These are phyloP conservation scores for Pentalonia nigronervosa DNA, from an alignment of 1,140 invertebrate genomes.

Conservation along the genomic window DNA sequence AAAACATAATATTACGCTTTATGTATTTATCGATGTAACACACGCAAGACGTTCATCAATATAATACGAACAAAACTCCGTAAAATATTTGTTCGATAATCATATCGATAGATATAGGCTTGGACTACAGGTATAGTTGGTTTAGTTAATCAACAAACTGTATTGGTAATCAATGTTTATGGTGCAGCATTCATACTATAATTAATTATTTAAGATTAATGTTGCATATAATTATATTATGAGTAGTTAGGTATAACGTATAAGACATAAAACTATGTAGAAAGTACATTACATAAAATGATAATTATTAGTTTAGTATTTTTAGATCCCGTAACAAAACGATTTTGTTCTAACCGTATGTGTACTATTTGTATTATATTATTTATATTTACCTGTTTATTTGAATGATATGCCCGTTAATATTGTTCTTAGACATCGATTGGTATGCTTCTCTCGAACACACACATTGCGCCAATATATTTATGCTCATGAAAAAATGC, in stretches of 20 bases:
- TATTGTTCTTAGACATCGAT: slow-evolving; percentile 65
- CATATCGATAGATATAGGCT: too few relatives aligned
- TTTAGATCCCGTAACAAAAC: background rate
- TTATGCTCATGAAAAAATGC: slow-evolving; percentile 66
- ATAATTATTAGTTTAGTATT: too few relatives aligned
- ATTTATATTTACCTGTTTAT: slow-evolving; percentile 64
- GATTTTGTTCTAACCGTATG: background rate
- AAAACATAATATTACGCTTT: background rate
- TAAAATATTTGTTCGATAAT: background rate
- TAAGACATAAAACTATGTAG: too few relatives aligned
- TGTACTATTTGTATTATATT: background rate
- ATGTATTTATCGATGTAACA: background rate
- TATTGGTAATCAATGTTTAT: background rate
- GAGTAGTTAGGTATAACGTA: background rate
- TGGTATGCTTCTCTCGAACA: slow-evolving; percentile 68
- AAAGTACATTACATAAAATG: too few relatives aligned
- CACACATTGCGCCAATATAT: slow-evolving; percentile 68
- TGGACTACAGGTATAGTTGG: background rate
- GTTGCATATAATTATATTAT: background rate
- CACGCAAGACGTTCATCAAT: background rate
- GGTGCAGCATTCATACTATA: background rate
- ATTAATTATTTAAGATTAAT: background rate
- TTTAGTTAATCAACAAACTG: background rate
- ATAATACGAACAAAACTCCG: background rate
- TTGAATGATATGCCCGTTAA: slow-evolving; percentile 64